phyloP scores from a whole-genome alignment of 35 echinoderm and acorn worm species.

The Amphiura filiformis region DNA sequence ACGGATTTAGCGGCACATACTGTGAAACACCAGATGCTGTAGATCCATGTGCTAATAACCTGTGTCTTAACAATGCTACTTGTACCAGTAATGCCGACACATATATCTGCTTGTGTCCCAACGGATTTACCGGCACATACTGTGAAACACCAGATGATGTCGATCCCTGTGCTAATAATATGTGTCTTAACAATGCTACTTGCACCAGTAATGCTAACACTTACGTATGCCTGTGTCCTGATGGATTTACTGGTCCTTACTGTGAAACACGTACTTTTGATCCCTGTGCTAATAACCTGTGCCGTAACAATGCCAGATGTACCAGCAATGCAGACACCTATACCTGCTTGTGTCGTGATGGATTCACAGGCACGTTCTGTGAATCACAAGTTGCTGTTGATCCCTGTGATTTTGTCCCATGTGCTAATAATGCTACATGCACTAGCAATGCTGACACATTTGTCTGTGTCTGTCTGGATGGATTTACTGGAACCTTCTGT shows the following conservation, averaged over 20 bases:
- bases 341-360: too few relatives aligned
- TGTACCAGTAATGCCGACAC: too few relatives aligned
- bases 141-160: background rate
- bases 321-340: too few relatives aligned
- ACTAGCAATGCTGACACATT: background rate
- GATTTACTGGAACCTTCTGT: background rate
- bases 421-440: background rate
- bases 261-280: too few relatives aligned
- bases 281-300: too few relatives aligned
- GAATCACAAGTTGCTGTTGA: too few relatives aligned
- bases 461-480: background rate
- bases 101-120: too few relatives aligned
- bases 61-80: too few relatives aligned
- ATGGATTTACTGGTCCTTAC: background rate
- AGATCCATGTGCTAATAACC: too few relatives aligned
- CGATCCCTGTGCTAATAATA: background rate
- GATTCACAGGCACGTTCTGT: too few relatives aligned
- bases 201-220: background rate
- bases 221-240: background rate
- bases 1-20: background rate
- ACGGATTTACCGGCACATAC: too few relatives aligned
- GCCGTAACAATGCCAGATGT: too few relatives aligned
- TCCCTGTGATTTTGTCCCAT: background rate
- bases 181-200: background rate
- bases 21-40: background rate